A percentile compares a stretch with the other conserved stretches of the same genome.
Evolutionary conservation across 1,140 invertebrate genomes (phyloP).

Genomic region (Aricia agestis): DNA sequence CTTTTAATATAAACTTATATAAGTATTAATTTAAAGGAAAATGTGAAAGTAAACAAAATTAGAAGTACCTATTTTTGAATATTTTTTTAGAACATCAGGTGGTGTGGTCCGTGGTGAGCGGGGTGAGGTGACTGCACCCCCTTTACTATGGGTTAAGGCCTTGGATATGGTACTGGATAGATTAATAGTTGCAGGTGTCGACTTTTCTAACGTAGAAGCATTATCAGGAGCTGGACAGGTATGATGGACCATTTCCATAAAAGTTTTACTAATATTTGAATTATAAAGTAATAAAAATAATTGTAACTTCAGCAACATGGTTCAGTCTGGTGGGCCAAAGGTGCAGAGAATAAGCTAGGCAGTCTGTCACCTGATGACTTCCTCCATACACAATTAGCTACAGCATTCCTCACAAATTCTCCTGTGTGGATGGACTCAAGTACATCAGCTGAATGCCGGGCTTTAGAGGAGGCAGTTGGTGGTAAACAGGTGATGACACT

Average conservation of each 20-base stretch:
- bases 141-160: constrained; percentile 96
- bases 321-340: constrained; percentile 94
- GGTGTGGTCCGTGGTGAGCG: constrained; percentile 84
- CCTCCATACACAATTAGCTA: constrained; percentile 88
- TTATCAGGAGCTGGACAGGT: constrained; percentile 94
- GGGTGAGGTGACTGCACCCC: constrained; percentile 85
- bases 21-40: constrained; percentile 18
- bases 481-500: constrained; percentile 79
- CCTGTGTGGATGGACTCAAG: constrained; percentile 98
- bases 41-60: no score
- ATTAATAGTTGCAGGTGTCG: constrained; percentile 86
- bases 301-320: constrained; percentile 90
- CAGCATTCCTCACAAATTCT: constrained; percentile 87
- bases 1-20: background rate
- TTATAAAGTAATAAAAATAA: background rate
- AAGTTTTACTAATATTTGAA: background rate
- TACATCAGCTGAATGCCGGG: constrained; percentile 86
- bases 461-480: constrained; percentile 88
- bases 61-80: constrained; percentile 6
- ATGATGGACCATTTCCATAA: constrained; percentile 27
- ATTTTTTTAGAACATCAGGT: constrained; percentile 82
- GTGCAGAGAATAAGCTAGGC: constrained; percentile 80
- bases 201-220: constrained; percentile 88
- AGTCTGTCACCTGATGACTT: constrained; percentile 85
- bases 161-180: constrained; percentile 93